A percentile compares a stretch with the other conserved stretches of the same genome.
Conservation (phyloP, 2,797 vertebrate species). For the Bufotes viridis region DNA sequence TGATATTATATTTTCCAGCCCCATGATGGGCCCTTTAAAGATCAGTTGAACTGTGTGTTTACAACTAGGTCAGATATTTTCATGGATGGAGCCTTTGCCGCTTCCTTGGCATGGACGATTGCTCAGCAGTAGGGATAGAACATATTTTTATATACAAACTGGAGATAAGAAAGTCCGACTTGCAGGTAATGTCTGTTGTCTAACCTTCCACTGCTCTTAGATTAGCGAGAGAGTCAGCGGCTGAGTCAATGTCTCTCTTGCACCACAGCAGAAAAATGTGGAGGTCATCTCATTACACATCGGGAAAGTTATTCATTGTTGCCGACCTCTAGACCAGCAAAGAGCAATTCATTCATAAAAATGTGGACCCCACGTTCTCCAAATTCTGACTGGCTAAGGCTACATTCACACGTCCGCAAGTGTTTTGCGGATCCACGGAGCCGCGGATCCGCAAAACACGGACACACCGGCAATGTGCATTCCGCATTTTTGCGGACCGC, state of each 20-base stretch:
- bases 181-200: background rate
- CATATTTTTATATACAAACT: background rate
- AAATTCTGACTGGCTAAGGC: background rate
- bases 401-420: background rate
- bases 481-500: too few relatives aligned
- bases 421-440: too few relatives aligned
- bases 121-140: background rate
- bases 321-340: background rate
- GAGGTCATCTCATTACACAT: background rate
- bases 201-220: background rate
- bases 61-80: background rate
- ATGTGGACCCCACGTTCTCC: background rate
- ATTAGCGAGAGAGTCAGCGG: background rate
- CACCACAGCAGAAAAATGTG: background rate
- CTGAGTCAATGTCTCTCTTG: conserved; percentile 3
- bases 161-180: background rate
- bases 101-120: background rate
- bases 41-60: background rate
- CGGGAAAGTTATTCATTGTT: background rate
- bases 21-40: background rate
- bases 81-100: background rate
- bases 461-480: too few relatives aligned
- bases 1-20: background rate
- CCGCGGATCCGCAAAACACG: too few relatives aligned
- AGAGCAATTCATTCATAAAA: background rate